Conservation (phyloP, 2,797 vertebrate species). For the Cheirogaleus major region DNA sequence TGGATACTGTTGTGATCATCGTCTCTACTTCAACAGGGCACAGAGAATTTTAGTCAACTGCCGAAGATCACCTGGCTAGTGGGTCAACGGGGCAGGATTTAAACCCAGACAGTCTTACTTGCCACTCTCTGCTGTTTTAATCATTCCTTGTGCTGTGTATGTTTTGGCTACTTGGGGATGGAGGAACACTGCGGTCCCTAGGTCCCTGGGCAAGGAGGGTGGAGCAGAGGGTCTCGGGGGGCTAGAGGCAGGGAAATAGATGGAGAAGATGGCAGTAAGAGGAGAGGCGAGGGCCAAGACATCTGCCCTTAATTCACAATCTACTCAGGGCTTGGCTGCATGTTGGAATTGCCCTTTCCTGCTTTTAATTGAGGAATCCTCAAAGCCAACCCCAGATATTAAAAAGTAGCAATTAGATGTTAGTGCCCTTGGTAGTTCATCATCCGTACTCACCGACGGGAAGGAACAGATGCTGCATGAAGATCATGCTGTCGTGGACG, state of each 20-base stretch:
- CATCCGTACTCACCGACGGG: slow-evolving; percentile 14
- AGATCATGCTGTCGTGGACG: slow-evolving; percentile 74
- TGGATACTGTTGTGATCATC: neutral
- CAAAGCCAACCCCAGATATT: slow-evolving; percentile 47
- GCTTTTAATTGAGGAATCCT: neutral
- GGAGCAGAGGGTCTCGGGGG: neutral
- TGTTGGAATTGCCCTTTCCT: neutral
- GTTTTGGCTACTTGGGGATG: neutral
- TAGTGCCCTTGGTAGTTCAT: slow-evolving; percentile 67
- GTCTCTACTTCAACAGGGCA: neutral
- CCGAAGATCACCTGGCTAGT: neutral
- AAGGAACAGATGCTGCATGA: slow-evolving; percentile 77
- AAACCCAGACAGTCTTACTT: neutral
- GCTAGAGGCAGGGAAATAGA: neutral
- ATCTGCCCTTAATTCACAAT: neutral
- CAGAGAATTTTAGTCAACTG: neutral
- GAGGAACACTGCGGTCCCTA: neutral
- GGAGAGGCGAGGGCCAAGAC: neutral
- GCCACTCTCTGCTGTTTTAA: neutral
- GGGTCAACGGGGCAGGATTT: neutral
- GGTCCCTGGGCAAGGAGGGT: neutral
- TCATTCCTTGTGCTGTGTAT: neutral
- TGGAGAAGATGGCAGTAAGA: neutral
- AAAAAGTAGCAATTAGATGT: slow-evolving; percentile 48
- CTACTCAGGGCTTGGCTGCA: neutral